Base-by-base conservation (phyloP, 2,888 invertebrate species). In the Serripes groenlandicus region DNA sequence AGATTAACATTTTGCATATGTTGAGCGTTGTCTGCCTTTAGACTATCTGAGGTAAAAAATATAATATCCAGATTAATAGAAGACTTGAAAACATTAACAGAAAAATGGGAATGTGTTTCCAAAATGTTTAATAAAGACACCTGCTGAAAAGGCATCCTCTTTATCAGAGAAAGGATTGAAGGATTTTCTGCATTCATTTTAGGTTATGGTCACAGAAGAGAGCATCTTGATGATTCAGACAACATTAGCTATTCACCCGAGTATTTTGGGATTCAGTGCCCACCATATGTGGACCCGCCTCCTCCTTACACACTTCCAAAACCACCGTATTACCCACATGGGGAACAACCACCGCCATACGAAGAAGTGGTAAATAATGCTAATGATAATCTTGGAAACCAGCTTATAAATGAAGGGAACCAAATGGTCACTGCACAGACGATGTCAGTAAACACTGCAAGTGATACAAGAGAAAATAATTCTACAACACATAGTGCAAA, bases 221-320 rank as follows among this genome's bases (percentile, higher is more conserved):
- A 90, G 35, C 88, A 88, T n/a, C 84, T 88, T n/a, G 92, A 93
- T 68, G 92, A 92, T 32, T 88, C 90, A n/a, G 93, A 93, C 60
- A 83, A 88, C 34, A 92, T 92, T 34, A 90, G 89, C 30, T 93
- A 92, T 82, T 88, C 93, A 58, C 91, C 93, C 0, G 92, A 93
- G 62, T 91, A 92, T 71, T 88, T 91, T 78, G 92, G 93, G 21
- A 86, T 93, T 11, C 90, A 92, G 78, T 92, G 92, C 68, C 93
- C 94, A 2, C 92, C 94, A 0, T 94, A 94, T 66, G 92, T 92
- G 76, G 94, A 93, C 66, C 94, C 93, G 0, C 94, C 94, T 30
- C 94, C 94, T 26, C 94, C 94, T 0, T 94, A 94, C 85, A 90
- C 93, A 4, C 93, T 93, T 3, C 93, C 93, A 30, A 94, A 94